Evolutionary conservation across 2,888 invertebrate species (phyloP), one percentile per base, ranked within the genome.

Genomic region (Tachina grossa): DNA sequence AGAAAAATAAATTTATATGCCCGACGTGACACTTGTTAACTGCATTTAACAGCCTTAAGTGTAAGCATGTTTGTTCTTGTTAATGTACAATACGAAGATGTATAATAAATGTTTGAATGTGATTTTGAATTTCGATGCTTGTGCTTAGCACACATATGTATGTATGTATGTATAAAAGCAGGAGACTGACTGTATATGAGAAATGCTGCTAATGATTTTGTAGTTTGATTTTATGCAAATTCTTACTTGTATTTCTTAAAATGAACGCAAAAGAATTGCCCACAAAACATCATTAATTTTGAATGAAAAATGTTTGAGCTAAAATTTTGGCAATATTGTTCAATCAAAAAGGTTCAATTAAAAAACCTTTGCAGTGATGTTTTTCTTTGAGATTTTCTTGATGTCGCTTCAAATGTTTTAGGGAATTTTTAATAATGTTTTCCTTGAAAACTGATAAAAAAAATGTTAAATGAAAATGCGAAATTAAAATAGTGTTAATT

Each of bases 11-110:
- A 90, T 89, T 90, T 91, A 90, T 90, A 90, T 88, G 88, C 87
- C 85, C 88, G 89, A 91, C 91, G 91, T 90, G 91, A 91, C 91
- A 91, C 90, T 91, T 91, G 90, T 89, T 90, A 89, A 88, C 90
- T 86, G 69, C 86, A 84, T 86, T 86, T 86, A 85, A 85, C 83
- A 59, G 85, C 76, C 83, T 83, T 79, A 83, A 85, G 83, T 83
- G 83, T 76, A 85, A 71, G 84, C 84, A 84, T 84, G 84, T 76
- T 84, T 84, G 80, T 84, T 80, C 75, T 71, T 84, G 83, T 78
- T 78, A 22, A 43, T 57, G 59, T 43, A 45, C 6, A 31, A 31
- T 31, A 10, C 13, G 39, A 13, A 19, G 49, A n/a, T 72, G 41
- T 39, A 31, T 66, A 31, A 31, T 31, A 47, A 41, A 47, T 69